Evolutionary conservation across 2,888 invertebrate species (phyloP), one percentile per base, ranked within the genome.

Genomic region (Caenorhabditis macrosperma): DNA sequence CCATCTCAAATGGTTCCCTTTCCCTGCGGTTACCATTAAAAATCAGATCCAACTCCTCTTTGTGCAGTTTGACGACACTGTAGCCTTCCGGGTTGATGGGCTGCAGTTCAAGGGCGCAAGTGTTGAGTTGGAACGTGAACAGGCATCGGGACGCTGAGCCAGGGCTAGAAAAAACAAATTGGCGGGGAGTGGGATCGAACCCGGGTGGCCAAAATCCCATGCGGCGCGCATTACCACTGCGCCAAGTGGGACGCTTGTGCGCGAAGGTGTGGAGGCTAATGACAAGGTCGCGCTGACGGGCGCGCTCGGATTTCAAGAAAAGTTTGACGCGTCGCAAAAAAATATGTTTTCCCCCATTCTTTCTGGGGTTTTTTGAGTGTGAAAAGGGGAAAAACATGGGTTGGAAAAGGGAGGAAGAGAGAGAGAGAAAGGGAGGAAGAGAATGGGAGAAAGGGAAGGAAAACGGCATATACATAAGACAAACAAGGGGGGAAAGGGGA

Each of bases 121-220:
- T 96, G 93, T 96, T 96, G 93, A 96, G 96, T 93, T 96, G 95
- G 91, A 94, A 94, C 92, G 95, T 95, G 86, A 95, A 93, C n/a
- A 94, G 93, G 87, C 94, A 74, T 61, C 79, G 54, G 12, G 74
- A 30, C 17, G 74, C 24, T 2, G 74, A 94, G 48, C 79, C 79
- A 15, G 79, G 77, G 2, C 82, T 82, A 76, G 4, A 81, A 78
- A 60, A 15, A 17, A n/a, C 9, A 20, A 63, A 48, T 61, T 46
- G 2, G 20, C 22, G 10, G 15, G 24, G 41, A 41, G 10, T 9
- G 41, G 20, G 24, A 33, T 35, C 22, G n/a, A n/a, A n/a, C n/a
- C n/a, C n/a, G n/a, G n/a, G n/a, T n/a, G n/a, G n/a, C n/a, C n/a
- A 3, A 26, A 17, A 28, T 35, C 33, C 33, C 33, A 38, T n/a